Base-by-base conservation (phyloP, 2,113 vertebrate species). In the Heteronetta atricapilla region DNA sequence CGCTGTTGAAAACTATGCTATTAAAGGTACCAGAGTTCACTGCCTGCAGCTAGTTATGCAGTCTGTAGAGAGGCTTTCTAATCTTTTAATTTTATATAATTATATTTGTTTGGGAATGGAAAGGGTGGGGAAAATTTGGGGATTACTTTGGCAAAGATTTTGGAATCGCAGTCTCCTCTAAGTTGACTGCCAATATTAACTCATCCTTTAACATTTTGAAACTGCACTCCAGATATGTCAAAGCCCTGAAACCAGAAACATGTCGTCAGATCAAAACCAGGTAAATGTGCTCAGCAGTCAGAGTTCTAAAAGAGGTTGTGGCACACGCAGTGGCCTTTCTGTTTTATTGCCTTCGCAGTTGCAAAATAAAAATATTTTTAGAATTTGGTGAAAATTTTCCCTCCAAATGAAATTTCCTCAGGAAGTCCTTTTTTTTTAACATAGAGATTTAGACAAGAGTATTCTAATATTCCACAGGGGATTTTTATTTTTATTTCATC, bases 81-180 rank as follows among this genome's bases (percentile, higher is more conserved):
- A 98, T 97, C 94, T 97, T 94, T 78, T 97, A 97, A 97, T 98
- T 97, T 97, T 94, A 84, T 88, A 68, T 96, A 97, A 97, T 97
- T 97, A 95, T 95, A 93, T 62, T 97, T 96, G 90, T 95, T 95
- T 81, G 95, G 15, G 2, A 86, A 73, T 95, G 62, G 66, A 84
- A 92, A 91, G 89, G 93, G 89, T 80, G 83, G 86, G 90, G 94
- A 23, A 89, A 84, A 82, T 80, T 82, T 93, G 63, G 87, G 92
- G 96, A 95, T 95, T 92, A 97, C 67, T 94, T 91, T 92, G 93
- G 93, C 92, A 88, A 68, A 83, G 86, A 67, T 85, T 91, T 95
- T 82, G 90, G 91, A 95, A 94, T 88, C 9, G 3, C 81, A 95
- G 95, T 93, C 34, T 8, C 93, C 77, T 80, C 89, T 19, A 74